Percentiles rank a stretch among this genome's conserved stretches.
These are phyloP conservation scores for Florisuga fusca DNA, from an alignment of 2,797 vertebrate species.

Conservation along the genomic window DNA sequence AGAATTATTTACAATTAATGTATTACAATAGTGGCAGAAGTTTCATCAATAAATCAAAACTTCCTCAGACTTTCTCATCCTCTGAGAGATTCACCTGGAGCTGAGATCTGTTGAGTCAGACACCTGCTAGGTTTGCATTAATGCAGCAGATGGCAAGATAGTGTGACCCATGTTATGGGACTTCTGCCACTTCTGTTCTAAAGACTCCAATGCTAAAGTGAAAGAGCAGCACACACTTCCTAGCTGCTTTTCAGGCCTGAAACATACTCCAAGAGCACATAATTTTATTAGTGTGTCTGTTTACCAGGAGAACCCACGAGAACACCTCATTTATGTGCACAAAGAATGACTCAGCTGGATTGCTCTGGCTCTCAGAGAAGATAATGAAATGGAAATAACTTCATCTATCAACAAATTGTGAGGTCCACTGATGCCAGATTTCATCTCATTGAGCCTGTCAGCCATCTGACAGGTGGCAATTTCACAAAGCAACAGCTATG, in stretches of 20 bases:
- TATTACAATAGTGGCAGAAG: neutral
- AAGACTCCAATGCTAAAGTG: neutral
- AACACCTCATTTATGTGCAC: neutral
- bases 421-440: conserved; percentile 39
- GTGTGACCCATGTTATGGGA: rapidly evolving
- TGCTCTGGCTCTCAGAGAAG: neutral
- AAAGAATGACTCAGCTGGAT: conserved; percentile 33
- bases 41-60: neutral
- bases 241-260: neutral
- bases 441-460: conserved; percentile 47
- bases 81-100: neutral
- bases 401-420: conserved; percentile 28
- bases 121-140: neutral
- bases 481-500: conserved; percentile 42
- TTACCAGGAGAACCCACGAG: neutral
- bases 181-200: neutral
- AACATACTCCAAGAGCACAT: neutral
- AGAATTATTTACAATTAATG: neutral
- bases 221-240: neutral
- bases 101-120: neutral
- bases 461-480: conserved; percentile 62
- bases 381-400: conserved; percentile 61
- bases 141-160: neutral
- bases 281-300: neutral
- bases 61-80: neutral